phyloP scores from a whole-genome alignment of 2,888 invertebrate species.

The Neocrepidodera transversa region DNA sequence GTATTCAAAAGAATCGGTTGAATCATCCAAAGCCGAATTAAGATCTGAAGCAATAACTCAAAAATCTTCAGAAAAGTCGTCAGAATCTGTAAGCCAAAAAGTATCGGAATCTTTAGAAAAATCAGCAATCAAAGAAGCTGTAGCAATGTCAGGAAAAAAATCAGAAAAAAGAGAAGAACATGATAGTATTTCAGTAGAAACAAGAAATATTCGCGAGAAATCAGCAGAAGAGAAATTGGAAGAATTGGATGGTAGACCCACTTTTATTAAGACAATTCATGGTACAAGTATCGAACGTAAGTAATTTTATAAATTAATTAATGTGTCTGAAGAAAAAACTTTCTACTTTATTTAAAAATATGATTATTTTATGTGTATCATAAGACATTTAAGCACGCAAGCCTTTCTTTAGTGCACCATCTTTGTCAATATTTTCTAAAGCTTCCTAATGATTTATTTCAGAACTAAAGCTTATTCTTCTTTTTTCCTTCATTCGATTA shows the following conservation, averaged over 20 bases:
- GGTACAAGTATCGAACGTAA: conserved; percentile 83
- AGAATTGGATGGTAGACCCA: conserved; percentile 68
- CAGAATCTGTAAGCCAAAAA: conserved; percentile 5
- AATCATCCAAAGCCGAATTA: conserved; percentile 25
- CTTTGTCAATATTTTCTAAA: not conserved
- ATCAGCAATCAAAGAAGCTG: conserved; percentile 4
- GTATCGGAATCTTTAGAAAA: not conserved
- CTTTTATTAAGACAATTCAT: conserved; percentile 76
- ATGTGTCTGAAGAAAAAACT: too few relatives aligned
- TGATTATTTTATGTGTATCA: too few relatives aligned
- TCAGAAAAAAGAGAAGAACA: conserved; percentile 21
- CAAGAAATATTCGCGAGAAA: conserved; percentile 43
- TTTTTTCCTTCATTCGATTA: too few relatives aligned
- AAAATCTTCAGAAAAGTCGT: conserved; percentile 1
- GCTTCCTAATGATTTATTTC: not conserved
- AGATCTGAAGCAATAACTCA: conserved; percentile 22
- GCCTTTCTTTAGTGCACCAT: not conserved
- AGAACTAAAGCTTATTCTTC: too few relatives aligned
- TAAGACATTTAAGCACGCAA: not conserved
- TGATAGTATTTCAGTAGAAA: conserved; percentile 38
- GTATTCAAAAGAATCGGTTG: conserved; percentile 30
- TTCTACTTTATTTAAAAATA: too few relatives aligned
- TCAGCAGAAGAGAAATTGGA: conserved; percentile 49
- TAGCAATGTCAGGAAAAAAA: conserved; percentile 9
- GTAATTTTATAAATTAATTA: conserved; percentile 58